A percentile compares a stretch with the other conserved stretches of the same genome.
Evolutionary conservation across 2,888 invertebrate genomes (phyloP).

Genomic region (Agrochola macilenta): DNA sequence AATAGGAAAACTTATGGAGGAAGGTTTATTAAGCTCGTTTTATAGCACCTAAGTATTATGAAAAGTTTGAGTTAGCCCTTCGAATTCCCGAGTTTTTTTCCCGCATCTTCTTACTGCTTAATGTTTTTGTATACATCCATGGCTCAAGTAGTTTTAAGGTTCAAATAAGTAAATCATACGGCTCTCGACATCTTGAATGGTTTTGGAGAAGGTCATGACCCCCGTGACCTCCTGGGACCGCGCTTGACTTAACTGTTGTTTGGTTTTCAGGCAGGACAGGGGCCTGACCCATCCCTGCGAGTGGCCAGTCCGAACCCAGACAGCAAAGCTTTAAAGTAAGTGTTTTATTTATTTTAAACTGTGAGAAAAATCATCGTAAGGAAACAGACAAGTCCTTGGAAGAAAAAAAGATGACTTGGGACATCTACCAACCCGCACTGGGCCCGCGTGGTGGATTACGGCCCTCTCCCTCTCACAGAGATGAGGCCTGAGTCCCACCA

Average conservation of each 20-base stretch:
- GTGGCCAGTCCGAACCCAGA: constrained; percentile 94
- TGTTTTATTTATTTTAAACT: not conserved
- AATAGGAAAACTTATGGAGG: too few species aligned
- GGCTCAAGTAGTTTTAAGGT: not conserved
- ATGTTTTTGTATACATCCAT: too few species aligned
- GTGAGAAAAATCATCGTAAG: not conserved
- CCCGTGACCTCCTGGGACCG: not conserved
- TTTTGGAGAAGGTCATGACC: not conserved
- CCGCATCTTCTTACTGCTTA: not conserved
- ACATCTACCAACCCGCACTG: too few species aligned
- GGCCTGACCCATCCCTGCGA: constrained; percentile 86
- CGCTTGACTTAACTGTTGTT: not conserved
- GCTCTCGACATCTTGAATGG: not conserved
- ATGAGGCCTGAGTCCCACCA: too few species aligned
- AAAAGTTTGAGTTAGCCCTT: not conserved
- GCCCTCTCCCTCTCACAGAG: not conserved
- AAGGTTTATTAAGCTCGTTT: too few species aligned
- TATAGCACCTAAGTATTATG: too few species aligned
- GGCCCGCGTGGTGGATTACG: not conserved
- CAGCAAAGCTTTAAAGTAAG: constrained; percentile 85
- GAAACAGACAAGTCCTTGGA: not conserved
- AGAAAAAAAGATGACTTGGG: not conserved
- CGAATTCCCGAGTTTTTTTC: not conserved
- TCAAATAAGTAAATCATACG: not conserved
- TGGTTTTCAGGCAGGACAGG: constrained; percentile 83